Evolutionary conservation across 2,888 invertebrate species (phyloP).

Genomic region (Linnaemya tessellans): DNA sequence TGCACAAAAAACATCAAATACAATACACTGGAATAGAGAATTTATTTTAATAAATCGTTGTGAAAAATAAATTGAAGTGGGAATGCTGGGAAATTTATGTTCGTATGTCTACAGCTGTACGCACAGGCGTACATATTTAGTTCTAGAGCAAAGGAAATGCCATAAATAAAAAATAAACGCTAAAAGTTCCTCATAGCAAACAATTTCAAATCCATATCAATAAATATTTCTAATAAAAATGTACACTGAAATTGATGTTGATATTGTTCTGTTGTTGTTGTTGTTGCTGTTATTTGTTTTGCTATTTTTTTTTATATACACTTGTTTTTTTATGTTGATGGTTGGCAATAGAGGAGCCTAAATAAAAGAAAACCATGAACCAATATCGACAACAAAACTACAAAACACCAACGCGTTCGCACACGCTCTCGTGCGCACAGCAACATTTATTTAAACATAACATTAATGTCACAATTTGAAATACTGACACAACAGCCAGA

Average conservation of each 20-base stretch:
- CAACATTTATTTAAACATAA: slow-evolving; percentile 9
- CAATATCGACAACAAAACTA: slow-evolving; percentile 14
- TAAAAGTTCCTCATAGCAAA: slow-evolving; percentile 65
- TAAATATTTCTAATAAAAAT: slow-evolving; percentile 69
- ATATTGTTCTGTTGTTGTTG: background rate
- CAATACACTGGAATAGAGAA: background rate
- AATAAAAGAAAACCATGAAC: slow-evolving; percentile 52
- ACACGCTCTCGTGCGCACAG: background rate
- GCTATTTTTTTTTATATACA: slow-evolving; percentile 1
- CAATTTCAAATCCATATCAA: slow-evolving; percentile 70
- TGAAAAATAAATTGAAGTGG: background rate
- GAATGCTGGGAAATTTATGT: slow-evolving; percentile 1
- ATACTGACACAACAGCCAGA: slow-evolving; percentile 23
- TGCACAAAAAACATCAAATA: background rate
- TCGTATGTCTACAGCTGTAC: too few relatives aligned
- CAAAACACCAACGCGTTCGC: slow-evolving; percentile 4
- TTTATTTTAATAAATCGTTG: slow-evolving; percentile 19
- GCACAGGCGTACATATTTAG: background rate
- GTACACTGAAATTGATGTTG: slow-evolving; percentile 46
- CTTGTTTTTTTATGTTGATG: slow-evolving; percentile 23
- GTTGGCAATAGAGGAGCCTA: slow-evolving; percentile 8
- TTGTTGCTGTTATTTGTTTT: slow-evolving; percentile 4
- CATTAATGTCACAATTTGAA: slow-evolving; percentile 41
- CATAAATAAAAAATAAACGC: slow-evolving; percentile 49
- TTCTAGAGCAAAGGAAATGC: slow-evolving; percentile 7